phyloP scores from a whole-genome alignment of 2,113 vertebrate species.

The Leucoraja erinaceus region DNA sequence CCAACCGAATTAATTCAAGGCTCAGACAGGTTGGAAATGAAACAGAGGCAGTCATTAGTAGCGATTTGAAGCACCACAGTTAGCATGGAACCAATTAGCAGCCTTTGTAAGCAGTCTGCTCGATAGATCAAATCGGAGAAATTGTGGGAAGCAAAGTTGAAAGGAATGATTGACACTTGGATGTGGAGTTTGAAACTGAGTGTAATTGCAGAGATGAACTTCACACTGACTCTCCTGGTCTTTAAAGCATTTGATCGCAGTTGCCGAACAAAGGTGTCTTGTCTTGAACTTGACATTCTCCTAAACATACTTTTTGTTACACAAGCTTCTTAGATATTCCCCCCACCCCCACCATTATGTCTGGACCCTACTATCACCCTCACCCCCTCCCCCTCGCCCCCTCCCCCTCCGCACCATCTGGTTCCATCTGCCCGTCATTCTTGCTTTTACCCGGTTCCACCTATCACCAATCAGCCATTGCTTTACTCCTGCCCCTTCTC shows the following conservation, averaged over 20 bases:
- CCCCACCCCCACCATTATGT: too few relatives aligned
- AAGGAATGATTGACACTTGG: neutral
- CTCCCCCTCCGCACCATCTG: too few relatives aligned
- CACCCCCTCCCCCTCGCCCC: too few relatives aligned
- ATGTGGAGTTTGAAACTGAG: neutral
- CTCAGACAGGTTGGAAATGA: neutral
- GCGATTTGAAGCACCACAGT: neutral
- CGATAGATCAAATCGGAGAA: neutral
- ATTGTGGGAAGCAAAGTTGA: neutral
- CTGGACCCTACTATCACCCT: too few relatives aligned
- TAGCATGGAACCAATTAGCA: conserved; percentile 18
- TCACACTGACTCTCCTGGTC: neutral
- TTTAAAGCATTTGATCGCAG: neutral
- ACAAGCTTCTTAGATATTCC: neutral
- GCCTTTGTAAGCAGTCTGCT: neutral
- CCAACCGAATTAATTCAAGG: neutral
- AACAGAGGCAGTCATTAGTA: neutral
- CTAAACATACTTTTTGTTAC: neutral
- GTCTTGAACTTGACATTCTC: neutral
- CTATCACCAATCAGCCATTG: too few relatives aligned
- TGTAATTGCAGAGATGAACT: conserved; percentile 5
- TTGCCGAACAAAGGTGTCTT: neutral
- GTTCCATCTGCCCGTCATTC: too few relatives aligned
- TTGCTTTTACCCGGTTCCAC: too few relatives aligned
- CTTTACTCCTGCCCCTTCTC: too few relatives aligned